A percentile compares a stretch with the other conserved stretches of the same genome.
Evolutionary conservation across 2,113 vertebrate species (phyloP).

Genomic region (Seriola aureovittata): DNA sequence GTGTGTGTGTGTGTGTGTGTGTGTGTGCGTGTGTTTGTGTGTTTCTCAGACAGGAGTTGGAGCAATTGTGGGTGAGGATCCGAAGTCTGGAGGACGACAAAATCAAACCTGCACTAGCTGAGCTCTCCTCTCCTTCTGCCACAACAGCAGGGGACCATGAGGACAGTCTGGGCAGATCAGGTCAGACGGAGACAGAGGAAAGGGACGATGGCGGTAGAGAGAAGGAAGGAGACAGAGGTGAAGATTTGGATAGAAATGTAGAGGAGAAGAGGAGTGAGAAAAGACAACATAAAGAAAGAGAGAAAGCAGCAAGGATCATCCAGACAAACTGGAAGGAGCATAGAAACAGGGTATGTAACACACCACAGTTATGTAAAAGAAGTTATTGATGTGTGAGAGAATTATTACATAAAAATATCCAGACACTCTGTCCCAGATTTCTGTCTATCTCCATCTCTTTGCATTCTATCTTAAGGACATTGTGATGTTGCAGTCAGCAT

Average conservation of each 20-base stretch:
- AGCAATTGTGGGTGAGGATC: constrained; percentile 55
- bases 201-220: constrained; percentile 1
- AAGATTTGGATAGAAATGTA: neutral
- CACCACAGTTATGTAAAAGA: constrained; percentile 4
- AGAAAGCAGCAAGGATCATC: constrained; percentile 83
- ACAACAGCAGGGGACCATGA: neutral
- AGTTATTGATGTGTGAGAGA: constrained; percentile 17
- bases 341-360: constrained; percentile 80
- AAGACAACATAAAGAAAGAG: constrained; percentile 17
- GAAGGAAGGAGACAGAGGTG: neutral
- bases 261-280: neutral
- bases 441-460: neutral
- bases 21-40: neutral
- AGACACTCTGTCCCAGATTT: constrained; percentile 13
- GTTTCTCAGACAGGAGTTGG: constrained; percentile 68
- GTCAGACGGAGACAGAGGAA: constrained; percentile 24
- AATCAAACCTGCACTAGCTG: constrained; percentile 15
- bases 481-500: constrained; percentile 85
- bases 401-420: constrained; percentile 18
- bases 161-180: neutral
- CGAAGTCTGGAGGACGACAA: constrained; percentile 59
- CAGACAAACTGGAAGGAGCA: constrained; percentile 86
- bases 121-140: constrained; percentile 15
- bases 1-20: neutral
- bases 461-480: constrained; percentile 76